Evolutionary conservation across 2,797 vertebrate species (phyloP).

Genomic region (Cyprinella venusta): DNA sequence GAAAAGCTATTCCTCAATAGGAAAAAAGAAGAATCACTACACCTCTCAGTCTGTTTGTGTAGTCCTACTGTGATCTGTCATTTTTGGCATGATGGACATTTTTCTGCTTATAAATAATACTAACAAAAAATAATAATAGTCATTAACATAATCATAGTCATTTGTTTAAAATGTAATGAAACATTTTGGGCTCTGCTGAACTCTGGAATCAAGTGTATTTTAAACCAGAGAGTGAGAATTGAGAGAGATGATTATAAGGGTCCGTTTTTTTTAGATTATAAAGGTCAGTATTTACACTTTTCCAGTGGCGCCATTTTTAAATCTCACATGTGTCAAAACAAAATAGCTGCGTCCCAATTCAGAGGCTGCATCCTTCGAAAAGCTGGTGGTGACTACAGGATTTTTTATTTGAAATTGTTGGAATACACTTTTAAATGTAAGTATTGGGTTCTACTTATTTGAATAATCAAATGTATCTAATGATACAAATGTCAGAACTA

Average conservation of each 20-base stretch:
- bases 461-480: no score
- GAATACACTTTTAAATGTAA: no score
- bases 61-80: constrained; percentile 27
- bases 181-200: not conserved
- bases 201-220: not conserved
- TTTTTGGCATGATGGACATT: not conserved
- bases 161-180: not conserved
- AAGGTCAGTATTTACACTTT: not conserved
- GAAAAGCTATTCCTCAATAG: constrained; percentile 19
- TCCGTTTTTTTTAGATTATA: not conserved
- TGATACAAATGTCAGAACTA: no score
- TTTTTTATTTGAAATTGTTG: no score
- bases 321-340: not conserved
- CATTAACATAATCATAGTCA: constrained; percentile 23
- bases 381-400: no score
- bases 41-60: constrained; percentile 21
- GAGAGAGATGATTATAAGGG: not conserved
- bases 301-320: not conserved
- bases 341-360: not conserved
- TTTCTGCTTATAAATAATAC: constrained; percentile 15
- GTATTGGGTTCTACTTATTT: no score
- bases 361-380: not conserved
- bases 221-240: not conserved
- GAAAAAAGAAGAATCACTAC: constrained; percentile 9
- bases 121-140: constrained; percentile 14